Base-by-base conservation (phyloP, 2,113 vertebrate genomes). In the Callospermophilus lateralis region DNA sequence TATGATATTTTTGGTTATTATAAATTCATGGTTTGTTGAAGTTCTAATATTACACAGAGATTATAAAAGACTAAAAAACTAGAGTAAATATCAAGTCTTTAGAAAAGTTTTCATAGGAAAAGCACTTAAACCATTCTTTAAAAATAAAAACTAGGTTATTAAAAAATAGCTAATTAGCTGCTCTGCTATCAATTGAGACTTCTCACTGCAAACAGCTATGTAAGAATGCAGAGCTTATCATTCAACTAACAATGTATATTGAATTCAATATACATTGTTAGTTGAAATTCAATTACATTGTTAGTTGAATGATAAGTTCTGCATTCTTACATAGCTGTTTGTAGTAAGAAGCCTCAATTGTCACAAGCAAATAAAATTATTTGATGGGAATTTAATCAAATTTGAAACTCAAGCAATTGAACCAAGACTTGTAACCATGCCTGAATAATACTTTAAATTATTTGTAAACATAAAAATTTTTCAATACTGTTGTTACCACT, bases 321-420 rank as follows among this genome's bases (percentile, higher is more conserved):
- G 30, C 19, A 6, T 51, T 74, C 48, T 85, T 34, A 48, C 32
- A 58, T n/a, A 78, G 8, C 11, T 48, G 11, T 8, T n/a, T 67
- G 2, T n/a, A 92, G 17, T 48, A 10, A 45, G 34, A 67, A 51
- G 3, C 34, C 19, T 39, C 22, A 72, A 5, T 17, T 45, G 20
- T 48, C 15, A 80, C 39, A 24, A 78, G 3, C 42, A 88, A 87
- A 94, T 53, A 90, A 67, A 96, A 32, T 68, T 85, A 67, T 93
- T 34, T 79, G 30, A 85, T 76, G 37, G 1, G 3, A 95, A 55
- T 83, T 80, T 51, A 80, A 81, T 68, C 16, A 80, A 84, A 30
- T 28, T n/a, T 81, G n/a, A 86, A 76, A 68, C 4, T 73, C 37
- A 89, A 16, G 6, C 16, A 3, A 70, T 39, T 90, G 20, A 89